Evolutionary conservation across 2,113 vertebrate genomes (phyloP).

Genomic region (Lynx canadensis): DNA sequence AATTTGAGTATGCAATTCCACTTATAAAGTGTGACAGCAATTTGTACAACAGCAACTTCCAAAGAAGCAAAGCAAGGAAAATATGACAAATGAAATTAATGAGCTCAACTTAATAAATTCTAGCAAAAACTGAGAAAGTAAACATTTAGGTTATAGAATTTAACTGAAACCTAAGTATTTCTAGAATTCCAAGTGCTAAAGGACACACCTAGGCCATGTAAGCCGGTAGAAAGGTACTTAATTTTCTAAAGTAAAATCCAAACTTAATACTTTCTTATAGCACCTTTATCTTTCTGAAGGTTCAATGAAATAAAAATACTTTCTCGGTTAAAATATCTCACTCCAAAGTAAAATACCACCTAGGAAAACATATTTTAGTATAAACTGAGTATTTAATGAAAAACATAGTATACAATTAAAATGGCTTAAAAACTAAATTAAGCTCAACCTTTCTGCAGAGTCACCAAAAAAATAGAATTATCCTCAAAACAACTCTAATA

Average conservation of each 20-base stretch:
- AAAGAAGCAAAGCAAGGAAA: constrained; percentile 82
- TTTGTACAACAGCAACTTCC: constrained; percentile 73
- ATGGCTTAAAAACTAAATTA: constrained; percentile 42
- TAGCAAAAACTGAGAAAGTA: constrained; percentile 30
- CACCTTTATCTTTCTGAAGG: not conserved
- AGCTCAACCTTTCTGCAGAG: not conserved
- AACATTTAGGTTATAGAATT: constrained; percentile 32
- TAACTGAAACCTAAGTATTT: constrained; percentile 25
- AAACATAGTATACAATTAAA: not conserved
- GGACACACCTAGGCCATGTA: not conserved
- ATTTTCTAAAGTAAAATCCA: constrained; percentile 58
- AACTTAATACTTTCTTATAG: constrained; percentile 20
- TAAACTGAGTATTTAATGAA: not conserved
- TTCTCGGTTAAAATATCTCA: constrained; percentile 41
- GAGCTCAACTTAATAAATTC: constrained; percentile 32
- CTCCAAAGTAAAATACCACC: constrained; percentile 26
- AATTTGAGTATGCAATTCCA: constrained; percentile 87
- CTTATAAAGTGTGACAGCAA: constrained; percentile 71
- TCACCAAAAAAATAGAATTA: constrained; percentile 31
- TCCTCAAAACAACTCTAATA: not conserved
- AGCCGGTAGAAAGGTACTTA: constrained; percentile 45
- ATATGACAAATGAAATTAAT: constrained; percentile 63
- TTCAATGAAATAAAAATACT: constrained; percentile 25
- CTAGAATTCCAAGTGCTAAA: constrained; percentile 22
- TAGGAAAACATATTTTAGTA: constrained; percentile 43